Percentiles rank a stretch among this genome's conserved stretches.
phyloP scores from a whole-genome alignment of 2,888 invertebrate species.

The Heteromyza rotundicornis region DNA sequence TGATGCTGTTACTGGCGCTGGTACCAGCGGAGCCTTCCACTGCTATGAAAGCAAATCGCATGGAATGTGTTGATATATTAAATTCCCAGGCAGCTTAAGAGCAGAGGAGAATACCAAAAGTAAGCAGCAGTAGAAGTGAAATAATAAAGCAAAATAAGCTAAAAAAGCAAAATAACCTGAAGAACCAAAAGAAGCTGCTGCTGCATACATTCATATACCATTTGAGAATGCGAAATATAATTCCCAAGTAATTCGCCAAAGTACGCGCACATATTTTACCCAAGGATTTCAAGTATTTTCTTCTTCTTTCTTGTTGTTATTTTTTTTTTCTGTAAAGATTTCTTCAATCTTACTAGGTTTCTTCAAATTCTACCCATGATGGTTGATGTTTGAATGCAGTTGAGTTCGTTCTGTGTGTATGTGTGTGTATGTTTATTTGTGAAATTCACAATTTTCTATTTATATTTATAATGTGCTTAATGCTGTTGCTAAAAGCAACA shows the following conservation, averaged over 20 bases:
- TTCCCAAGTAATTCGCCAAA: conserved; percentile 25
- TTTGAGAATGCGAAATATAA: conserved; percentile 3
- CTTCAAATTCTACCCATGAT: neutral
- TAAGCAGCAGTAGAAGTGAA: conserved; percentile 18
- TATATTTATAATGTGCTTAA: conserved; percentile 43
- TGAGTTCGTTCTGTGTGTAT: no score
- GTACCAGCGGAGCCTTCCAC: neutral
- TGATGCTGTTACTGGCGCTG: conserved; percentile 48
- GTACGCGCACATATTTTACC: neutral
- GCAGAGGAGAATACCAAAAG: conserved; percentile 15
- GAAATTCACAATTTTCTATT: conserved; percentile 45
- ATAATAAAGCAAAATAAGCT: conserved; percentile 36
- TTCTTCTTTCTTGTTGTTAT: no score
- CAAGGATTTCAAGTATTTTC: conserved; percentile 12
- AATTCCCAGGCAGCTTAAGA: conserved; percentile 52
- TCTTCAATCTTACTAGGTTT: neutral
- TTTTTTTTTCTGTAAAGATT: no score
- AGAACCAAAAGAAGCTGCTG: conserved; percentile 10
- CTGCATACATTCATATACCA: no score
- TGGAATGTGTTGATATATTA: conserved; percentile 34
- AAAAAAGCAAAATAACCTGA: conserved; percentile 24
- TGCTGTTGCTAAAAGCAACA: conserved; percentile 35
- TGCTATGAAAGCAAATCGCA: conserved; percentile 20
- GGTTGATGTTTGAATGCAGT: conserved; percentile 12
- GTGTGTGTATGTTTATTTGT: conserved; percentile 40